These are phyloP conservation scores for Notiomystis cincta DNA, from an alignment of 2,113 vertebrate genomes.

Conservation along the genomic window DNA sequence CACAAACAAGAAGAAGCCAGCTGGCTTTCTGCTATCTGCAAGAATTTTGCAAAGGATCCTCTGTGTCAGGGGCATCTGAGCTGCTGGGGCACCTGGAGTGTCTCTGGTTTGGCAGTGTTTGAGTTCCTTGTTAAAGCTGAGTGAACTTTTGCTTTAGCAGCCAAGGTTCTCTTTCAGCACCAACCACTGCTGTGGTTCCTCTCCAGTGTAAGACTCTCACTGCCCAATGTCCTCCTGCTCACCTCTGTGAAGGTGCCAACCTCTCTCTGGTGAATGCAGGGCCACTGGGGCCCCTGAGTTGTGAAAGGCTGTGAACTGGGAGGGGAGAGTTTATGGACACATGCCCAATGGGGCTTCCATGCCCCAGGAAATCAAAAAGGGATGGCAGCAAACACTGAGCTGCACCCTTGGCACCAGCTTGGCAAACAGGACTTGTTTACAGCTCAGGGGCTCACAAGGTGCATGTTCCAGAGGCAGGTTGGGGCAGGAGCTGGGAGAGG, in stretches of 20 bases:
- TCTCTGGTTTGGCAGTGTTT: background rate
- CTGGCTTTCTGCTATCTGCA: background rate
- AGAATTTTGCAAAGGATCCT: background rate
- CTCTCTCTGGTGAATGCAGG: background rate
- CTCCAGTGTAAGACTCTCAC: background rate
- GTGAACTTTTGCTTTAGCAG: background rate
- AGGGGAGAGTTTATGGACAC: background rate
- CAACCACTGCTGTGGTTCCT: background rate
- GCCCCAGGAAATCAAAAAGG: background rate
- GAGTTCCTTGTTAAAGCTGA: background rate
- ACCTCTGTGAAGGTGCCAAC: rapidly evolving
- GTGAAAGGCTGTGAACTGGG: background rate
- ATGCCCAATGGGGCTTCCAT: background rate
- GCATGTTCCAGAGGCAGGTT: background rate
- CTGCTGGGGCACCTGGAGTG: background rate
- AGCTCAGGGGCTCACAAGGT: background rate
- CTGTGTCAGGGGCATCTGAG: background rate
- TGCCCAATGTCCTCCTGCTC: background rate
- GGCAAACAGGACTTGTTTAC: background rate
- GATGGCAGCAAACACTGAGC: background rate
- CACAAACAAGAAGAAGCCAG: background rate
- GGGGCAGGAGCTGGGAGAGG: constrained; percentile 28
- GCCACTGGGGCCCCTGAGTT: background rate
- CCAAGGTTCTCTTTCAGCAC: background rate
- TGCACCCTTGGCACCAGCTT: background rate